These are phyloP conservation scores for Heliothis virescens DNA, from an alignment of 1,140 invertebrate species.

Conservation along the genomic window DNA sequence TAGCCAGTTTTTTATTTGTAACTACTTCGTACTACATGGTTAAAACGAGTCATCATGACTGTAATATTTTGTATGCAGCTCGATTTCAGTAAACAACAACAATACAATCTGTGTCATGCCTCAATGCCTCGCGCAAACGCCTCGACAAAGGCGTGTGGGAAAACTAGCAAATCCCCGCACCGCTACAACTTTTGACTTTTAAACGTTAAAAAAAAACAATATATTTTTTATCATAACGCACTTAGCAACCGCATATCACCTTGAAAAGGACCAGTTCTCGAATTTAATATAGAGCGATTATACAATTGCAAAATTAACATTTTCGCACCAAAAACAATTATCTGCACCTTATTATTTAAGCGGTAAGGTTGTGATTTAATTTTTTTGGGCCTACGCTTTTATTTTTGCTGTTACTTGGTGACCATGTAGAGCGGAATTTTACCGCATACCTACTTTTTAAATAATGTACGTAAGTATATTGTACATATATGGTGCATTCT, in stretches of 20 bases:
- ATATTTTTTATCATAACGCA: constrained; percentile 46
- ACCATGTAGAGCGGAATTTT: constrained; percentile 40
- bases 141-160: neutral
- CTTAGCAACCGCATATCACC: constrained; percentile 61
- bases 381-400: neutral
- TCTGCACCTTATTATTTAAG: constrained; percentile 37
- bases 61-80: neutral
- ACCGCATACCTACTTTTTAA: constrained; percentile 42
- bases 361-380: constrained; percentile 23
- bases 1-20: neutral
- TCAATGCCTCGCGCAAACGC: neutral
- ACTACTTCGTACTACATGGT: no score
- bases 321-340: constrained; percentile 14
- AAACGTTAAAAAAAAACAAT: constrained; percentile 11
- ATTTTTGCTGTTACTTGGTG: constrained; percentile 5
- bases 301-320: constrained; percentile 27
- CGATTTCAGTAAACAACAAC: neutral
- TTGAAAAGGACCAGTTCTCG: constrained; percentile 65
- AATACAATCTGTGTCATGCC: constrained; percentile 8
- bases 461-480: constrained; percentile 19
- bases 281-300: constrained; percentile 63
- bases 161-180: neutral
- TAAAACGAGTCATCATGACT: neutral
- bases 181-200: constrained; percentile 26
- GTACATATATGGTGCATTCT: constrained; percentile 30